phyloP scores from a whole-genome alignment of 2,113 vertebrate genomes.

The Anser brachyrhynchus region DNA sequence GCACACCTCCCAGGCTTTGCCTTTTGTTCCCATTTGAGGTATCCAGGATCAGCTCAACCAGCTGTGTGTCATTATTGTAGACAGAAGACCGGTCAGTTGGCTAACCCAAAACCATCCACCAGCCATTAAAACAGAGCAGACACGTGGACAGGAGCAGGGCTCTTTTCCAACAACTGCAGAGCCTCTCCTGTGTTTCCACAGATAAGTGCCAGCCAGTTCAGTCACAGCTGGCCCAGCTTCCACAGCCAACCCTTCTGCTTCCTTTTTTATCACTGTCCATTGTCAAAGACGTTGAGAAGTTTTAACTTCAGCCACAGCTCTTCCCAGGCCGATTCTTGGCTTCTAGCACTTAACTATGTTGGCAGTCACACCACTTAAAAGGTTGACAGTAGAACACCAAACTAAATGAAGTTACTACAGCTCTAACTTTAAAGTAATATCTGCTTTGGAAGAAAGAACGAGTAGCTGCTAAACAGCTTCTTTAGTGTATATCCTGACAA shows the following conservation, averaged over 20 bases:
- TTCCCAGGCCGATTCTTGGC: background rate
- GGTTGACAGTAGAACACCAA: background rate
- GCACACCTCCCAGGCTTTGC: background rate
- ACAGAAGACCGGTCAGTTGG: background rate
- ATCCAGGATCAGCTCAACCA: background rate
- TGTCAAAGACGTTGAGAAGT: background rate
- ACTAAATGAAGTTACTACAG: background rate
- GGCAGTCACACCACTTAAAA: background rate
- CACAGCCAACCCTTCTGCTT: background rate
- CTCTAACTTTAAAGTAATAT: background rate
- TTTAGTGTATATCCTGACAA: background rate
- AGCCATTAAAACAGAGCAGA: background rate
- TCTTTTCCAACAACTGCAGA: background rate
- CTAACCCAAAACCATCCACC: background rate
- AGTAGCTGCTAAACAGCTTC: accelerated
- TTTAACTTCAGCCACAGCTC: background rate
- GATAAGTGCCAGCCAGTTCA: background rate
- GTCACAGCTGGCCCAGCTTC: background rate
- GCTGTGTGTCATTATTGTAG: background rate
- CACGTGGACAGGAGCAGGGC: background rate
- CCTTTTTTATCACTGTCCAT: background rate
- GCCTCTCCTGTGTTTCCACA: background rate
- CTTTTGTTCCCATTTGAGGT: background rate
- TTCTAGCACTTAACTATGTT: background rate
- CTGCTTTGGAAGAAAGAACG: background rate